Percentiles rank a stretch among this genome's conserved stretches.
These are phyloP conservation scores for Coecobrya sp. DNA, from an alignment of 2,888 invertebrate genomes.

Conservation along the genomic window DNA sequence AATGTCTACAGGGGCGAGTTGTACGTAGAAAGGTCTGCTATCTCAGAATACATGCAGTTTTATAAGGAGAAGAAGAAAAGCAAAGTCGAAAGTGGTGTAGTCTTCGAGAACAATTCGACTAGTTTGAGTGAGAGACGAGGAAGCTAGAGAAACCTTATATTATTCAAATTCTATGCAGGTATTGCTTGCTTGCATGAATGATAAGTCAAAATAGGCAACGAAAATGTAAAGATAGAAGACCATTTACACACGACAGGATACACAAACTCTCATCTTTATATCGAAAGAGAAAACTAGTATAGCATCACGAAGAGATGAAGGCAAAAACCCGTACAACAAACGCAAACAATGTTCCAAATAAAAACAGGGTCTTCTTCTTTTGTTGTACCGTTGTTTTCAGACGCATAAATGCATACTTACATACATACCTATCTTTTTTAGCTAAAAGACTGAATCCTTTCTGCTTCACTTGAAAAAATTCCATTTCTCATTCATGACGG, in stretches of 20 bases:
- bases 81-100: slow-evolving; percentile 23
- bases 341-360: slow-evolving; percentile 65
- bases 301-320: neutral
- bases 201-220: slow-evolving; percentile 9
- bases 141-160: slow-evolving; percentile 46
- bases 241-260: neutral
- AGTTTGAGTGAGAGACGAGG: slow-evolving; percentile 27
- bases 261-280: neutral
- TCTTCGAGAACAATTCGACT: too few relatives aligned
- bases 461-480: slow-evolving; percentile 55
- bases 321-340: slow-evolving; percentile 44
- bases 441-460: slow-evolving; percentile 9
- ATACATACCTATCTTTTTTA: slow-evolving; percentile 4
- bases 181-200: slow-evolving; percentile 56
- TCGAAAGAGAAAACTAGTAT: slow-evolving; percentile 43
- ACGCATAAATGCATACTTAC: neutral
- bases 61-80: neutral
- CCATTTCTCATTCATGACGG: slow-evolving; percentile 68
- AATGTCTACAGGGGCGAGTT: neutral
- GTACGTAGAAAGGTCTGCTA: neutral
- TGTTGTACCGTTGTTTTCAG: slow-evolving; percentile 58
- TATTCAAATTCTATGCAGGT: slow-evolving; percentile 72
- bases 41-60: neutral
- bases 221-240: neutral
- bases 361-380: slow-evolving; percentile 65